These are phyloP conservation scores for Lepus americanus DNA, from an alignment of 2,113 vertebrate species.

Conservation along the genomic window DNA sequence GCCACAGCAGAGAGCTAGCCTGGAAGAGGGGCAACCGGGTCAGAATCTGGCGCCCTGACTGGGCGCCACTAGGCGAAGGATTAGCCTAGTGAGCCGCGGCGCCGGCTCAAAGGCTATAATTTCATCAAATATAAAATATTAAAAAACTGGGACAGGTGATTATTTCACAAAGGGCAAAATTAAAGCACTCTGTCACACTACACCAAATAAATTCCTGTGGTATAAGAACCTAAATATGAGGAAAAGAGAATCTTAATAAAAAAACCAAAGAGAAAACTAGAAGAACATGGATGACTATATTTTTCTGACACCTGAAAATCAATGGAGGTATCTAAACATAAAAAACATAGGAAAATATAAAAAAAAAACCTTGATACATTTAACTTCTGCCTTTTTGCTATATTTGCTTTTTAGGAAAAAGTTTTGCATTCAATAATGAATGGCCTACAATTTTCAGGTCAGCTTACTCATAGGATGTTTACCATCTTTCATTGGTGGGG, in stretches of 20 bases:
- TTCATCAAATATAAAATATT: slow-evolving; percentile 12
- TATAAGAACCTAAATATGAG: neutral
- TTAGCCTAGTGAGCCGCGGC: too few relatives aligned
- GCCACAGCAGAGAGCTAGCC: too few relatives aligned
- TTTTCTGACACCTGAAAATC: slow-evolving; percentile 7
- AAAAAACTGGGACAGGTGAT: neutral
- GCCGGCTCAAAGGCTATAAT: neutral
- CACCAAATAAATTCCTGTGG: neutral
- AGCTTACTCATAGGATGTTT: neutral
- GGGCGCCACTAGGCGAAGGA: too few relatives aligned
- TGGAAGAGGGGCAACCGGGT: too few relatives aligned
- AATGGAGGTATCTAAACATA: neutral
- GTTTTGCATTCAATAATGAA: neutral
- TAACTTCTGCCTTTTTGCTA: neutral
- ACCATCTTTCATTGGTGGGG: neutral
- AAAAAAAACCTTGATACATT: slow-evolving; percentile 15
- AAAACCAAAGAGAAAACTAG: neutral
- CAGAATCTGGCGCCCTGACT: too few relatives aligned
- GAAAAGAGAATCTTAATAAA: neutral
- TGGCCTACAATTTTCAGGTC: neutral
- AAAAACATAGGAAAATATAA: neutral
- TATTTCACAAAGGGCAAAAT: neutral
- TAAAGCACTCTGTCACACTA: neutral
- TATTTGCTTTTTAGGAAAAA: neutral
- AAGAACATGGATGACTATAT: neutral